Percentiles rank a stretch among this genome's conserved stretches.
Conservation (phyloP, 2,888 invertebrate species). For the Epinotia bilunana region DNA sequence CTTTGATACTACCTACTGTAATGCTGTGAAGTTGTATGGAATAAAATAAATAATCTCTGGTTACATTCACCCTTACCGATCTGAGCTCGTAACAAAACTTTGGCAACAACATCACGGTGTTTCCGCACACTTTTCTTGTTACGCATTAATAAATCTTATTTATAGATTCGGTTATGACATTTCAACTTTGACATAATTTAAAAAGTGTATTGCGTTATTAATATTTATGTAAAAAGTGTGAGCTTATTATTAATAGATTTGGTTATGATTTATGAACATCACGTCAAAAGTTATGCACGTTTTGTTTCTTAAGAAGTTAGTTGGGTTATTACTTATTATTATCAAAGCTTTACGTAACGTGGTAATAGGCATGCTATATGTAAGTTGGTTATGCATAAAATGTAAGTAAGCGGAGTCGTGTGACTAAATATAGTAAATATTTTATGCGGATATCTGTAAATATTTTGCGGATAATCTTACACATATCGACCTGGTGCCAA, state of each 20-base stretch:
- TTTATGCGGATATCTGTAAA: too few relatives aligned
- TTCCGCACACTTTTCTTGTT: neutral
- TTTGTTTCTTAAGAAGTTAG: neutral
- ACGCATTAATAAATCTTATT: neutral
- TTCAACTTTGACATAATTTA: neutral
- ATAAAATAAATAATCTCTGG: too few relatives aligned
- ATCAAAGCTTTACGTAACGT: neutral
- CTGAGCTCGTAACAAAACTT: too few relatives aligned
- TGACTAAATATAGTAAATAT: too few relatives aligned
- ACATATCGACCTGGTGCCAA: too few relatives aligned
- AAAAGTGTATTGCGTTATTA: neutral
- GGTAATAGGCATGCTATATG: neutral
- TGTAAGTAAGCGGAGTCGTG: too few relatives aligned
- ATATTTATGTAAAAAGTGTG: neutral
- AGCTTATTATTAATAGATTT: conserved; percentile 2
- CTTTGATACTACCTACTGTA: too few relatives aligned
- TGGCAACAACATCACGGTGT: neutral
- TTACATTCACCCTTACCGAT: too few relatives aligned
- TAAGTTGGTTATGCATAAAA: neutral
- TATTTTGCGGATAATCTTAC: too few relatives aligned
- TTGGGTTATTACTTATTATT: too few relatives aligned
- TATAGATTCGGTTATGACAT: neutral
- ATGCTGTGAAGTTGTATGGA: too few relatives aligned
- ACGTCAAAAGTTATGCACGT: neutral
- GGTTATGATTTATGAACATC: neutral